Evolutionary conservation across 2,797 vertebrate genomes (phyloP).

Genomic region (Hemitrygon akajei): DNA sequence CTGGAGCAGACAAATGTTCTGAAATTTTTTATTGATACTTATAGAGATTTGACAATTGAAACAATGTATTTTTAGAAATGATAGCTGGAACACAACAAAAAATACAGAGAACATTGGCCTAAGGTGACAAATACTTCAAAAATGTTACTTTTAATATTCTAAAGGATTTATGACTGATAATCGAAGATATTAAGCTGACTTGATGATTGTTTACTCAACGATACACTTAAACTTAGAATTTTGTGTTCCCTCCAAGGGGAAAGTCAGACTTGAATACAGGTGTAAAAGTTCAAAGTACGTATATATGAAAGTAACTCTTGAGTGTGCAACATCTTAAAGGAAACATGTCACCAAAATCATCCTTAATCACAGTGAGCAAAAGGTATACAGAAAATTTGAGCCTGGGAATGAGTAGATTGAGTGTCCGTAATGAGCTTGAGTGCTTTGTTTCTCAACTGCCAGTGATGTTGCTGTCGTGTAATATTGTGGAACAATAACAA

Average conservation of each 20-base stretch:
- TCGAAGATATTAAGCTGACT: neutral
- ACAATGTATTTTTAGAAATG: neutral
- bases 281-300: neutral
- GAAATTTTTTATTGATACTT: neutral
- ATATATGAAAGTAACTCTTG: neutral
- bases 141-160: neutral
- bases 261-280: neutral
- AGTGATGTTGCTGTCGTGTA: neutral
- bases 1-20: neutral
- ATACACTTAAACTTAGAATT: neutral
- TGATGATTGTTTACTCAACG: neutral
- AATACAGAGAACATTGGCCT: neutral
- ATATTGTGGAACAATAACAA: neutral
- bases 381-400: too few relatives aligned
- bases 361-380: neutral
- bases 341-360: neutral
- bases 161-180: neutral
- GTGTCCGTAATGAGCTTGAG: neutral
- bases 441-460: neutral
- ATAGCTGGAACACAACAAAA: neutral
- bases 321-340: neutral
- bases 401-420: neutral
- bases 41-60: neutral
- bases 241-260: neutral
- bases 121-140: neutral